Evolutionary conservation across 2,113 vertebrate species (phyloP).

Genomic region (Gnathonemus longibarbis): DNA sequence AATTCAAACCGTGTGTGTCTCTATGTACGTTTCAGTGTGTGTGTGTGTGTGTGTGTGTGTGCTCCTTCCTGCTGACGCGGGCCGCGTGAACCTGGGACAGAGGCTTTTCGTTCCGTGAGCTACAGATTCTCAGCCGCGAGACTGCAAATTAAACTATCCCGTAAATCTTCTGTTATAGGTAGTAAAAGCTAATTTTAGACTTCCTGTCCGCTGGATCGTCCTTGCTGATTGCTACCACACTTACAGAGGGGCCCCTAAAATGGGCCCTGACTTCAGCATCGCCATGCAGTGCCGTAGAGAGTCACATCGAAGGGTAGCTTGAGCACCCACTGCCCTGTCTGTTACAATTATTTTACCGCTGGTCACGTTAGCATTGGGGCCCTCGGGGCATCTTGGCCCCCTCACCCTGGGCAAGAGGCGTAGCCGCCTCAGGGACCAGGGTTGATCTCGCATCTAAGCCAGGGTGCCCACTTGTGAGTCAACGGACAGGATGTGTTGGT

Average conservation of each 20-base stretch:
- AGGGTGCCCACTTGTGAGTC: not conserved
- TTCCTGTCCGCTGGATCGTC: constrained; percentile 61
- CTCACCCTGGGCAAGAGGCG: not conserved
- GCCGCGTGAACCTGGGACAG: constrained; percentile 28
- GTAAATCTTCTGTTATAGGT: constrained; percentile 73
- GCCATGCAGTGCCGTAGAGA: not conserved
- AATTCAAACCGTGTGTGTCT: constrained; percentile 42
- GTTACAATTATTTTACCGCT: constrained; percentile 25
- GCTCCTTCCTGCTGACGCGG: not conserved
- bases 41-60: constrained; percentile 4
- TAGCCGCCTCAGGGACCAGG: not conserved
- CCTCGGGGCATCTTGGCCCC: not conserved
- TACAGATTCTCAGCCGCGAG: constrained; percentile 55
- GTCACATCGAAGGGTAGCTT: not conserved
- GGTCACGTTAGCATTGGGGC: not conserved
- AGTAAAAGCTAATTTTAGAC: constrained; percentile 79
- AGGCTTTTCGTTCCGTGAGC: constrained; percentile 55
- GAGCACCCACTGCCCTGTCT: constrained; percentile 8
- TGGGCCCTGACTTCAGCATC: constrained; percentile 22
- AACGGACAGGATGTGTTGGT: not conserved
- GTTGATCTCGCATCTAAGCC: not conserved
- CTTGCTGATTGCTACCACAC: constrained; percentile 64
- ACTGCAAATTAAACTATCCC: constrained; percentile 71
- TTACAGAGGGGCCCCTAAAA: constrained; percentile 43
- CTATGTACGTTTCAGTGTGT: not conserved